Conservation (phyloP, 1,140 invertebrate species). For the Pinna nobilis region DNA sequence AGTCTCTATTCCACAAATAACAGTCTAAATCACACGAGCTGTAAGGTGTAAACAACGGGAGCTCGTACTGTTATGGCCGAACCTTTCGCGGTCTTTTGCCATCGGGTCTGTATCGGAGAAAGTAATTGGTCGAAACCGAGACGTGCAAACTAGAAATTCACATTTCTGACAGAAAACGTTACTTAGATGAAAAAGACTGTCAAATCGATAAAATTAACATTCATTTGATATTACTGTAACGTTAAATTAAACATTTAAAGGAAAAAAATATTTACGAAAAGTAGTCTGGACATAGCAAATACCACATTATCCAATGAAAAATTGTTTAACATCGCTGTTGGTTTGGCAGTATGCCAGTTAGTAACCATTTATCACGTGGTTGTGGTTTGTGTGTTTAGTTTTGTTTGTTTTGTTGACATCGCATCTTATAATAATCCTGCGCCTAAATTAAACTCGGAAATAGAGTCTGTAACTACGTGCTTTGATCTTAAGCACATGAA, state of each 20-base stretch:
- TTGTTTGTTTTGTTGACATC: too few species aligned
- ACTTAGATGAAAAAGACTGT: neutral
- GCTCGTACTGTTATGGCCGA: constrained; percentile 9
- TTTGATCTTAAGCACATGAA: neutral
- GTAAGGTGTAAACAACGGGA: constrained; percentile 10
- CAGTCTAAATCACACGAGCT: neutral
- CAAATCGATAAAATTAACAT: neutral
- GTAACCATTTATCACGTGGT: constrained; percentile 22
- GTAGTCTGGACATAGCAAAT: neutral
- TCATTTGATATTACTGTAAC: neutral
- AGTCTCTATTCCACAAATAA: neutral
- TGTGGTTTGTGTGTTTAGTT: too few species aligned
- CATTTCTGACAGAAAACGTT: neutral
- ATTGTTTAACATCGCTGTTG: constrained; percentile 1
- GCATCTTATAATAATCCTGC: too few species aligned
- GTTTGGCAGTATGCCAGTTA: constrained; percentile 3
- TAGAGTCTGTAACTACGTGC: constrained; percentile 5
- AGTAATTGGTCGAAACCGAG: neutral
- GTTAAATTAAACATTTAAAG: too few species aligned
- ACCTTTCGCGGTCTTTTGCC: constrained; percentile 40
- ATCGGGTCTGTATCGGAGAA: neutral
- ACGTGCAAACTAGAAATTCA: too few species aligned
- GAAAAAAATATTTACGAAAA: neutral
- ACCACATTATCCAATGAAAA: constrained; percentile 1
- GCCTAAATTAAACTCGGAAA: constrained; percentile 2